These are phyloP conservation scores for Leptura quadrifasciata DNA, from an alignment of 2,888 invertebrate species.

Conservation along the genomic window DNA sequence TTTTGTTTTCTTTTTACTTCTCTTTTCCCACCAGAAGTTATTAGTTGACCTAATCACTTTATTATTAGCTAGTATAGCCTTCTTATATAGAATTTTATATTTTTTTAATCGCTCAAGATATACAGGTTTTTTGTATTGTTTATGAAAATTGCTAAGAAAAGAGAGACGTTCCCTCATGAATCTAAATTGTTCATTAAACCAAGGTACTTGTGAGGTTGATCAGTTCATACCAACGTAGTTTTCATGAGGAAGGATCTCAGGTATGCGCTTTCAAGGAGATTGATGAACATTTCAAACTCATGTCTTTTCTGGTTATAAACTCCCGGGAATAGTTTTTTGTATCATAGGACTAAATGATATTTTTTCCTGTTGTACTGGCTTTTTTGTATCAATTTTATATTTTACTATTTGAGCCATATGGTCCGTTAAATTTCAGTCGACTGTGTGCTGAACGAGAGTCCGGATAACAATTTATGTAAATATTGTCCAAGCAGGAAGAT, in stretches of 20 bases:
- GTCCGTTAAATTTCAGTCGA: too few species aligned
- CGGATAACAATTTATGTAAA: too few species aligned
- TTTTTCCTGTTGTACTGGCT: too few species aligned
- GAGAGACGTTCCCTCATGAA: neutral
- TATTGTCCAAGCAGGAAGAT: too few species aligned
- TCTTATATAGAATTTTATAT: neutral
- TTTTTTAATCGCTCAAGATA: neutral
- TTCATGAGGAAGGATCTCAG: neutral
- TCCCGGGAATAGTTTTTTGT: neutral
- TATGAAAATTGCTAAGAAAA: neutral
- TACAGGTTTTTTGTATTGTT: neutral
- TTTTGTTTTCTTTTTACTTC: neutral
- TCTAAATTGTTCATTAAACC: neutral
- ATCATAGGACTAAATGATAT: too few species aligned
- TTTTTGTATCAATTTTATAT: too few species aligned
- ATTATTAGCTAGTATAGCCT: neutral
- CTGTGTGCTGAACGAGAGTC: too few species aligned
- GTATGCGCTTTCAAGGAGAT: neutral
- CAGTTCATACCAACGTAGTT: neutral
- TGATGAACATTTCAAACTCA: neutral
- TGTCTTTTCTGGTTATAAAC: neutral
- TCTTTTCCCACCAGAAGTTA: neutral
- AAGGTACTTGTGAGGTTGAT: neutral
- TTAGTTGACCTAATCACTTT: neutral
- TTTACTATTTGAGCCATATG: too few species aligned